Conservation (phyloP, 1,140 invertebrate species). For the Metopolophium dirhodum region DNA sequence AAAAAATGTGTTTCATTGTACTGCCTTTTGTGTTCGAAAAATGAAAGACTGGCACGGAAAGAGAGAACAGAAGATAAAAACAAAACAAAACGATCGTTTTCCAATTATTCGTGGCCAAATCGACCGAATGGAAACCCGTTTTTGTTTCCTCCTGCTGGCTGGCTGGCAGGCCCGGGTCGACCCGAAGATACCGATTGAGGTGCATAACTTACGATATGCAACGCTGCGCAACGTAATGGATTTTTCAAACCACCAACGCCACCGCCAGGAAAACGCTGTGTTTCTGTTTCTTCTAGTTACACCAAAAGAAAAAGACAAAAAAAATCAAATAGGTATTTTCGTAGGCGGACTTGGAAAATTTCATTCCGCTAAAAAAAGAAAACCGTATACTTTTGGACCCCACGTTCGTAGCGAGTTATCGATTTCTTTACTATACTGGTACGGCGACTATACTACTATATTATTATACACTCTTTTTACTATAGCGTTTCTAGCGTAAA, state of each 20-base stretch:
- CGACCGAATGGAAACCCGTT: conserved; percentile 12
- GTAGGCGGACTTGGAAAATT: neutral
- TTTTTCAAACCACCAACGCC: conserved; percentile 26
- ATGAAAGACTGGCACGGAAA: neutral
- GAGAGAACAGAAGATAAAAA: neutral
- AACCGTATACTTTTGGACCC: conserved; percentile 2
- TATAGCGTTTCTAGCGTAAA: conserved; percentile 16
- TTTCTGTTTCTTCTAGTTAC: neutral
- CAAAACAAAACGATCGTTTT: conserved; percentile 25
- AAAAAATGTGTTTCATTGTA: neutral
- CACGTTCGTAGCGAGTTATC: conserved; percentile 16
- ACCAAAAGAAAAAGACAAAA: neutral
- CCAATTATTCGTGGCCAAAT: conserved; percentile 23
- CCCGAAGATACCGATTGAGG: conserved; percentile 36
- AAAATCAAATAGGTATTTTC: neutral
- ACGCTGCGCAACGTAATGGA: conserved; percentile 44
- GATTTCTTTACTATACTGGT: conserved; percentile 30
- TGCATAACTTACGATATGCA: conserved; percentile 42
- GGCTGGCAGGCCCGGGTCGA: neutral
- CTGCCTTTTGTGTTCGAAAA: neutral
- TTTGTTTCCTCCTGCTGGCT: neutral
- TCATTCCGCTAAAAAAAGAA: neutral
- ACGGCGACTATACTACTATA: conserved; percentile 10
- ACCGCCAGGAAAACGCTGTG: neutral
- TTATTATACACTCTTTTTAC: conserved; percentile 4